Base-by-base conservation (phyloP, 2,113 vertebrate species). In the Archilochus colubris region DNA sequence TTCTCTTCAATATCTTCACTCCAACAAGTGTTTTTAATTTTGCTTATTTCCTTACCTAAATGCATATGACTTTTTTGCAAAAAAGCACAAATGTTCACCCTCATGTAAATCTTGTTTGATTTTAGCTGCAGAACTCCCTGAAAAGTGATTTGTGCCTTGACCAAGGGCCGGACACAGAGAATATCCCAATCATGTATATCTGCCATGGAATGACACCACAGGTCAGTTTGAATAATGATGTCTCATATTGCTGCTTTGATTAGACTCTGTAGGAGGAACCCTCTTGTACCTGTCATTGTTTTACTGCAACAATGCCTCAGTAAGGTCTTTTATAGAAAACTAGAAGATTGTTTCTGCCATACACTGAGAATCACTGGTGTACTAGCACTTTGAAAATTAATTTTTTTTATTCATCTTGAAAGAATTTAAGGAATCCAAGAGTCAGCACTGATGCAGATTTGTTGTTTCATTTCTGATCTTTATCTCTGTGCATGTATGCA, bases 131-230 rank as follows among this genome's bases (percentile, higher is more conserved):
- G 97, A 99, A 99, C 97, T 99, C 98, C 76, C 96, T 99, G 97
- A 99, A 99, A 98, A 98, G 94, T 27, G 99, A 99, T 91, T 96
- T 99, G 96, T 99, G 99, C 98, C 98, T 99, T 94, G 99, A 99
- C 97, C 99, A 99, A 97, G 99, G 99, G 17, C 99, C 99, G 30
- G 99, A 99, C 87, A 99, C 98, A 9, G 99, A 99, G 98, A 99
- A 99, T 46, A 97, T 99, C 63, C 99, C 99, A 76, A 99, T 99
- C 95, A 95, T 99, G 96, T 99, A 99, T 81, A 98, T 99, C 96
- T 99, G 99, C 97, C 99, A 99, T 1, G 99, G 99, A 82, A 99
- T 99, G 99, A 99, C 99, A 17, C 99, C 99, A 27, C 99, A 99
- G 99, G 99, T 99, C 67, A 97, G 98, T 98, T 21, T 80, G 24